phyloP scores from a whole-genome alignment of 1,140 invertebrate genomes.

The Brachionus sp. region DNA sequence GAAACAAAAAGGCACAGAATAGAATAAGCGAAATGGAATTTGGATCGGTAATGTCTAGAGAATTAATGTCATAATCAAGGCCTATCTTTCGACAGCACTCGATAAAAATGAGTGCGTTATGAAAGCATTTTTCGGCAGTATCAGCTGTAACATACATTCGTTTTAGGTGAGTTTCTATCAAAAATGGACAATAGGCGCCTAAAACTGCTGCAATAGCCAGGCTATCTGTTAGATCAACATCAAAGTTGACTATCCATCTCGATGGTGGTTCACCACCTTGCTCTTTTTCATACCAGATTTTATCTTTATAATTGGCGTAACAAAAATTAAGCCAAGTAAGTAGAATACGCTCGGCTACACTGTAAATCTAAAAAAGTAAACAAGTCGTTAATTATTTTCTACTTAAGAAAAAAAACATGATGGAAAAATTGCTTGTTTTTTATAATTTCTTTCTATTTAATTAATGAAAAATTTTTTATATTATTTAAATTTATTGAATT shows the following conservation, averaged over 20 bases:
- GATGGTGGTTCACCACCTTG: conserved; percentile 54
- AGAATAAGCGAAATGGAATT: conserved; percentile 57
- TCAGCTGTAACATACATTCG: conserved; percentile 57
- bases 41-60: conserved; percentile 59
- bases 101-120: conserved; percentile 56
- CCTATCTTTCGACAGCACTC: conserved; percentile 47
- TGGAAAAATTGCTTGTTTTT: too few species aligned
- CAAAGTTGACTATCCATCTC: conserved; percentile 60
- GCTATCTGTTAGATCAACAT: conserved; percentile 59
- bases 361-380: conserved; percentile 50
- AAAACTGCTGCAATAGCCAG: conserved; percentile 56
- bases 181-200: conserved; percentile 58
- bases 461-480: too few species aligned
- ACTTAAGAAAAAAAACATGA: too few species aligned
- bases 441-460: too few species aligned
- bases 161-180: conserved; percentile 54
- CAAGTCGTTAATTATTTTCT: too few species aligned
- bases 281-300: conserved; percentile 53
- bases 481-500: not conserved
- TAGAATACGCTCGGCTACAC: conserved; percentile 55
- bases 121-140: conserved; percentile 58
- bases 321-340: conserved; percentile 59
- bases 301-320: conserved; percentile 55
- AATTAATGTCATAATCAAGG: conserved; percentile 59
- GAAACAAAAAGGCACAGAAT: conserved; percentile 54